Base-by-base conservation (phyloP, 2,888 invertebrate species). In the Macropis europaea region DNA sequence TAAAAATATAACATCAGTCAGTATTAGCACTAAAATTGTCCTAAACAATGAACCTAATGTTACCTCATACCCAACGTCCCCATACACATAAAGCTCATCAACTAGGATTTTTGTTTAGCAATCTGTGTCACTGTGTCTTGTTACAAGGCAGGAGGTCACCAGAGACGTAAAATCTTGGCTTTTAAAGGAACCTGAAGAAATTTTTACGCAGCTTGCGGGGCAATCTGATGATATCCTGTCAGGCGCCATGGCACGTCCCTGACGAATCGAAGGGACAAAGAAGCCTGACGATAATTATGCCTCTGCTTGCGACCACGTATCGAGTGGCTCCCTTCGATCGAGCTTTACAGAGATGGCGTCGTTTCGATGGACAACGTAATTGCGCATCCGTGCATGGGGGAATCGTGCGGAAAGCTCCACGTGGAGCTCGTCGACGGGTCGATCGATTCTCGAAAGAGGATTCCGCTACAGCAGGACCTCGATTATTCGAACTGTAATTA, bases 281-380 rank as follows among this genome's bases (percentile, higher is more conserved):
- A 59, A 56, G 77, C 45, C 56, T 40, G 69, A 56, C 43, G 63
- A 67, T 77, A 74, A 77, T 74, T 67, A 68, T 54, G 53, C 36
- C 45, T 34, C 26, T 43, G 54, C 26, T 17, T 30, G 19, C 38
- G 32, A 26, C 53, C 32, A 47, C 42, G 59, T 45, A 50, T 60
- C 60, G 52, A 70, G 48, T 60, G 73, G 42, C 53, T 36, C 38
- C 47, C 57, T 66, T 60, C 56, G 61, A 69, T 72, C 63, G 59
- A 26, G 45, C 43, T 26, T 47, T 50, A 32, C 68, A 40, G 28
- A 26, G 56, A 53, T 40, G 72, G 52, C 71, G 68, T 71, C 61
- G 68, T 61, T 45, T 43, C 61, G 56, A 68, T 48, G 50, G 43
- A 54, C 61, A 50, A 59, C 47, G 54, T 71, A 71, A 71, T 71